Conservation (phyloP, 2,797 vertebrate species). For the Neopelma chrysocephalum region DNA sequence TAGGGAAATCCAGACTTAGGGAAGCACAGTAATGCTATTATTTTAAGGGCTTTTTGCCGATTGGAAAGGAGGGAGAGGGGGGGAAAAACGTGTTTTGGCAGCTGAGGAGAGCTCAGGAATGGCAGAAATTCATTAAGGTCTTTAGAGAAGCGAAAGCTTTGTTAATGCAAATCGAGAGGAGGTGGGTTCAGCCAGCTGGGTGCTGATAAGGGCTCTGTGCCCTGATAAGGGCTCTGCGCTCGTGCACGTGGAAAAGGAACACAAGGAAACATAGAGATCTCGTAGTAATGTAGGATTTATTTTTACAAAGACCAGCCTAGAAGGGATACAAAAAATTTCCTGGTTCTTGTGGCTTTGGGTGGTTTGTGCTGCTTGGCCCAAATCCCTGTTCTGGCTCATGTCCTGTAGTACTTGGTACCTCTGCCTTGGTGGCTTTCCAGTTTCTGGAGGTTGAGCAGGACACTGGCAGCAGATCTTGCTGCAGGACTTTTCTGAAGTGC, state of each 20-base stretch:
- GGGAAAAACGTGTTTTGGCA: neutral
- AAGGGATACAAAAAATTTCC: neutral
- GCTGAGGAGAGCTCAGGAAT: neutral
- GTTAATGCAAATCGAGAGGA: constrained; percentile 7
- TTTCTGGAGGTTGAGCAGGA: neutral
- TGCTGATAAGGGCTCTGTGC: neutral
- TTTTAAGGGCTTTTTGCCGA: constrained; percentile 3
- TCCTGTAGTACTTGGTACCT: neutral
- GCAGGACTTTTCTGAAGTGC: neutral
- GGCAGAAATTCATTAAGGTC: constrained; percentile 52
- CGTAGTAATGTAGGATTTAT: neutral
- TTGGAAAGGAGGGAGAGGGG: neutral
- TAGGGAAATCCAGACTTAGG: neutral
- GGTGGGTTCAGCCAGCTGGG: neutral
- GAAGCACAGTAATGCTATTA: constrained; percentile 22
- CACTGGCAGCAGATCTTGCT: neutral
- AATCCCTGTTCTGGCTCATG: neutral
- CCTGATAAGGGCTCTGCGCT: neutral
- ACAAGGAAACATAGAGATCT: neutral
- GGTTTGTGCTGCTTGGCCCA: neutral
- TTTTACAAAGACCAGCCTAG: neutral
- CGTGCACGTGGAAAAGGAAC: neutral
- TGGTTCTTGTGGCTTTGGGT: fast-evolving
- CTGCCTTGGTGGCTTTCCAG: neutral
- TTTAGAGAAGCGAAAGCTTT: constrained; percentile 29